Evolutionary conservation across 2,888 invertebrate genomes (phyloP).

Genomic region (Clostera curtula): DNA sequence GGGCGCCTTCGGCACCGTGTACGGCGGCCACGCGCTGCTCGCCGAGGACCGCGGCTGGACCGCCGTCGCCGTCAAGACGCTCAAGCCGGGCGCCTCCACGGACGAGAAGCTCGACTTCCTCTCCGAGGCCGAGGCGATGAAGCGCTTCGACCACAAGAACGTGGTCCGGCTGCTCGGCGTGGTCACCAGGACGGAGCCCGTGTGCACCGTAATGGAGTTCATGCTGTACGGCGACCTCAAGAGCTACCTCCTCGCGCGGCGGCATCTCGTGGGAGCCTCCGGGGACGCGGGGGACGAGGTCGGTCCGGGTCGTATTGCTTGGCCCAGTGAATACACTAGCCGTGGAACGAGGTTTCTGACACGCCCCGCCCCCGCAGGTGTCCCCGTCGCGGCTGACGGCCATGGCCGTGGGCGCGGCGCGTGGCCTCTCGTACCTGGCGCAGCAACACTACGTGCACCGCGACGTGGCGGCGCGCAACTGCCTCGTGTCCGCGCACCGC

Average conservation of each 20-base stretch:
- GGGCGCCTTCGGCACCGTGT: constrained; percentile 95
- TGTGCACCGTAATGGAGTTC: constrained; percentile 95
- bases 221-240: constrained; percentile 95
- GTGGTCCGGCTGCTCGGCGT: constrained; percentile 90
- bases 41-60: constrained; percentile 79
- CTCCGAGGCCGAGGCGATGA: constrained; percentile 96
- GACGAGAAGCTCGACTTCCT: constrained; percentile 94
- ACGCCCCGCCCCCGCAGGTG: no score
- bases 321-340: no score
- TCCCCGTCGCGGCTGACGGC: constrained; percentile 85
- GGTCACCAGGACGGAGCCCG: constrained; percentile 89
- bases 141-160: constrained; percentile 92
- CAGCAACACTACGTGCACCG: constrained; percentile 91
- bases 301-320: constrained; percentile 70
- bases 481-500: constrained; percentile 82
- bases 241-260: constrained; percentile 88
- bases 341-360: no score
- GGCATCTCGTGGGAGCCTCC: constrained; percentile 83
- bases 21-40: constrained; percentile 90
- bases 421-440: constrained; percentile 89
- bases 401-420: constrained; percentile 92
- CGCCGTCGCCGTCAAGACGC: constrained; percentile 91
- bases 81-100: constrained; percentile 86
- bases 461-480: constrained; percentile 88
- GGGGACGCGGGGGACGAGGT: constrained; percentile 75